phyloP scores from a whole-genome alignment of 1,140 invertebrate species.

The Globodera ellingtonae region DNA sequence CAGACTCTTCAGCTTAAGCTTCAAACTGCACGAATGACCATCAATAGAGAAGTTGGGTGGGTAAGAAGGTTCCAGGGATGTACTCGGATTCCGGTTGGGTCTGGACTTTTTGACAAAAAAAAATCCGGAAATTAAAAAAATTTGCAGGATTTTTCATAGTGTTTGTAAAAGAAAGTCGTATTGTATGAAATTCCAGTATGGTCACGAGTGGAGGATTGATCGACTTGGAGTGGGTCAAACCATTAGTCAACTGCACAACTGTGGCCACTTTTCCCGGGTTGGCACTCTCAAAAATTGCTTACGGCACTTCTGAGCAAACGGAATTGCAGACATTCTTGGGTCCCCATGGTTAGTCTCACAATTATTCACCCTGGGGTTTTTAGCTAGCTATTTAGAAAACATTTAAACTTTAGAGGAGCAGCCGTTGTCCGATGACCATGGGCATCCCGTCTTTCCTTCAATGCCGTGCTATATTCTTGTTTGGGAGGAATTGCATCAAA shows the following conservation, averaged over 20 bases:
- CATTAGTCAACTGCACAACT: not conserved
- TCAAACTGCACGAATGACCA: not conserved
- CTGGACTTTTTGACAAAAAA: too few species aligned
- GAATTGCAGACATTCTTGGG: not conserved
- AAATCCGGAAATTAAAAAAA: too few species aligned
- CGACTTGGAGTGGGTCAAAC: not conserved
- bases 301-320: not conserved
- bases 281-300: not conserved
- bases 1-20: not conserved
- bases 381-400: not conserved
- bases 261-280: conserved; percentile 6
- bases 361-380: not conserved
- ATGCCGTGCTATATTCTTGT: not conserved
- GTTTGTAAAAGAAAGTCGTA: not conserved
- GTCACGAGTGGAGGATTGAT: not conserved
- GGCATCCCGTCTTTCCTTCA: not conserved
- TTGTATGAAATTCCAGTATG: not conserved
- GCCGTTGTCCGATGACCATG: not conserved
- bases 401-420: not conserved
- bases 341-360: not conserved
- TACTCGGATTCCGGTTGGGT: too few species aligned
- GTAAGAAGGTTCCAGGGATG: not conserved
- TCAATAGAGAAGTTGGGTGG: not conserved
- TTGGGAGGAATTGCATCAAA: conserved; percentile 8
- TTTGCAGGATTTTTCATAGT: too few species aligned